A percentile compares a stretch with the other conserved stretches of the same genome.
Conservation (phyloP, 2,797 vertebrate species). For the Sebastes alutus region DNA sequence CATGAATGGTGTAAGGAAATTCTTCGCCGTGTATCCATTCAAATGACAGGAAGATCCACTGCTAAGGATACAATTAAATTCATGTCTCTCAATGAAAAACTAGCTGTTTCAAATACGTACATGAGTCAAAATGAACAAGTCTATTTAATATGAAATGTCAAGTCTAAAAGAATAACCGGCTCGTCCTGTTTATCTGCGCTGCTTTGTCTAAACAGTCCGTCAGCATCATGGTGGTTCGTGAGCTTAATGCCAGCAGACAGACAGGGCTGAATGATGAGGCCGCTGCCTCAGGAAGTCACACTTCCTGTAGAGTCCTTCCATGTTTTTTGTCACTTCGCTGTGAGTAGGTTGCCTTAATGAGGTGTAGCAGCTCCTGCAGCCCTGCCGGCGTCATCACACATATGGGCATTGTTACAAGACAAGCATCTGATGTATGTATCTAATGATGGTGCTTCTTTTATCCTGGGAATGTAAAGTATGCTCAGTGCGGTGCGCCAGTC, state of each 20-base stretch:
- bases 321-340: slow-evolving; percentile 47
- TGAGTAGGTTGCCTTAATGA: slow-evolving; percentile 21
- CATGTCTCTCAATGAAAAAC: background rate
- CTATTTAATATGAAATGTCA: background rate
- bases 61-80: background rate
- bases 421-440: background rate
- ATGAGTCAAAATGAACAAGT: background rate
- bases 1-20: background rate
- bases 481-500: no score
- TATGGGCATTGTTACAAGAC: background rate
- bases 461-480: no score
- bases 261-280: slow-evolving; percentile 41
- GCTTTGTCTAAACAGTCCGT: slow-evolving; percentile 12
- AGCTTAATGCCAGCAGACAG: slow-evolving; percentile 25
- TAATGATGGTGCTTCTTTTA: background rate
- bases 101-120: background rate
- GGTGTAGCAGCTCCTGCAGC: slow-evolving; percentile 22
- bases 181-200: background rate
- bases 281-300: slow-evolving; percentile 36
- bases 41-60: slow-evolving; percentile 6
- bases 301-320: slow-evolving; percentile 13
- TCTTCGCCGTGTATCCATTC: background rate
- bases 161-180: background rate
- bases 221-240: background rate
- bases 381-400: background rate